Base-by-base conservation (phyloP, 2,797 vertebrate species). In the Poecilia velifera region DNA sequence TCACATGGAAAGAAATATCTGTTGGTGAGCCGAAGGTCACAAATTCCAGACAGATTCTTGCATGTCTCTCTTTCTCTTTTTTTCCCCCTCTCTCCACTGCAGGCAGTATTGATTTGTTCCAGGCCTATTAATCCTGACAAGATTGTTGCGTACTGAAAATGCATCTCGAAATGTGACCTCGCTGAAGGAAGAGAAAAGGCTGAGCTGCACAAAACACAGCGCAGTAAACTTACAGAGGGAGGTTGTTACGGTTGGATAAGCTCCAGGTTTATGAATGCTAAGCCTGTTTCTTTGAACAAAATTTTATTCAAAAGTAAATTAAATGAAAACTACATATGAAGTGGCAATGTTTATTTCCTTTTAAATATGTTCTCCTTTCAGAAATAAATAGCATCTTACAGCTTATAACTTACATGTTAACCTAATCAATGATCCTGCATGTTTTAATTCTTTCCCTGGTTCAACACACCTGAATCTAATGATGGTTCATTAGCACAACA, bases 121-220 rank as follows among this genome's bases (percentile, higher is more conserved):
- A 57, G 87, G 86, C 90, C 88, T 91, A 91, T 95, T 94, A 92
- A 91, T 94, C 91, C 92, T 80, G 84, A 86, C 82, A 91, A 83
- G 72, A 83, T 82, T 82, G 77, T 86, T 83, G 45, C 80, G 66
- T 76, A 82, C 53, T 31, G 84, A 41, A 88, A 89, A 85, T 76
- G 64, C 3, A 18, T 74, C 77, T 88, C 36, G 74, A 71, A 84
- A 84, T 88, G 83, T 76, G 80, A 86, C 85, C 78, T 84, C 53
- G 59, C 73, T 51, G 72, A 74, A 73, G 72, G 73, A 73, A 79
- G 22, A 36, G 3, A 28, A 59, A 76, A 46, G 28, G 57, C 28
- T 76, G 49, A 55, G 72, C 39, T 70, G 41, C 46, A 55, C 64
- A 85, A 82, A 83, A 79, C 71, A 66, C 12, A 2, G 4, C 13